Evolutionary conservation across 2,888 invertebrate genomes (phyloP), one percentile per base, ranked within the genome.

Genomic region (Metalampra italica): DNA sequence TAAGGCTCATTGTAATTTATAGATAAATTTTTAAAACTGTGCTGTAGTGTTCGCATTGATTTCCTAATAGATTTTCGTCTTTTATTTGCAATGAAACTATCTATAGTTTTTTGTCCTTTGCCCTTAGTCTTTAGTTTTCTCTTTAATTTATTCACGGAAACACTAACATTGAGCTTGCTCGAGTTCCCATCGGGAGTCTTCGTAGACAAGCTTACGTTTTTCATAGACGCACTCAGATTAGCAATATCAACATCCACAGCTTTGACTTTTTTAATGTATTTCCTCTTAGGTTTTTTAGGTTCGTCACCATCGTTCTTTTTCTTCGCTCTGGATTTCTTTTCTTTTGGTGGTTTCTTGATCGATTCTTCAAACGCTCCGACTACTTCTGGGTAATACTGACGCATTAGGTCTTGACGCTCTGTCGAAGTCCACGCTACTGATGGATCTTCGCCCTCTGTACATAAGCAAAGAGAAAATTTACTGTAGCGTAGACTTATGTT

Each of bases 351-450:
- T 74, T 92, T 91, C 52, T 92, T 90, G 30, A 88, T 82, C 3
- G 83, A 81, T 53, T 90, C 90, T 56, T 92, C 89, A 60, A 90
- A 94, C 2, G 68, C 68, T 43, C 91, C 81, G 0, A 94, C 93
- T 49, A 95, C 51, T 1, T 90, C 77, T 14, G 94, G 92, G 75
- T 94, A 94, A 43, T 92, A 92, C 56, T 80, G 73, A 34, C 88
- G 80, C 60, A 95, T 90, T 14, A 93, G 75, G 53, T 90, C 82
- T 71, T 93, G 91, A 0, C 94, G 92, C 71, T 96, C 96, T 29
- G 93, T 90, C 0, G 94, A 94, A 0, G 91, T 91, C 91, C 92
- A 93, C 0, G 92, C 79, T 30, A 84, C 80, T 32, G 87, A 80
- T 7, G 75, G 75, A 60, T 90, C 88, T 62, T 91, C 90, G n/a